These are phyloP conservation scores for Sebastes miniatus DNA, from an alignment of 2,797 vertebrate genomes.

Conservation along the genomic window DNA sequence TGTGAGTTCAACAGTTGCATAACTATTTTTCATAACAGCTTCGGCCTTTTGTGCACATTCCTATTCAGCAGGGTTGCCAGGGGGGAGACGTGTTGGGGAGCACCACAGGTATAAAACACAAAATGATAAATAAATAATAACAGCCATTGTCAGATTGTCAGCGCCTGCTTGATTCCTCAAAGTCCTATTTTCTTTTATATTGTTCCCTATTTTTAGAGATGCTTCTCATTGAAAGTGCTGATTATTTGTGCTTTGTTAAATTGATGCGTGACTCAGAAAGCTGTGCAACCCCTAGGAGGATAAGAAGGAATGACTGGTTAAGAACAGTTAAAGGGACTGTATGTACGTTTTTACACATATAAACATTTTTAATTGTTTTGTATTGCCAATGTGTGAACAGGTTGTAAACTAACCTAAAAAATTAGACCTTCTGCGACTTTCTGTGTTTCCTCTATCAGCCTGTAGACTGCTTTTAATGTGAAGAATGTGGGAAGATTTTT, in stretches of 20 bases:
- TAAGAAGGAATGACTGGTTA: not conserved
- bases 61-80: constrained; percentile 7
- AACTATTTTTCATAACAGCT: constrained; percentile 33
- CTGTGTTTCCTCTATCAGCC: too few relatives aligned
- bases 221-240: not conserved
- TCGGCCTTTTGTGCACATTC: not conserved
- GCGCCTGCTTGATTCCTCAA: not conserved
- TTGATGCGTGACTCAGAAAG: not conserved
- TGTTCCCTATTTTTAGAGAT: not conserved
- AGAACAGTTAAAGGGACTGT: not conserved
- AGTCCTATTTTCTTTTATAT: not conserved
- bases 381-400: too few relatives aligned
- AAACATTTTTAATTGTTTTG: too few relatives aligned
- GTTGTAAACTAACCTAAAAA: too few relatives aligned
- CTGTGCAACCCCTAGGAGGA: not conserved
- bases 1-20: constrained; percentile 31
- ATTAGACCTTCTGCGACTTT: too few relatives aligned
- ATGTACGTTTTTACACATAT: too few relatives aligned
- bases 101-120: constrained; percentile 2
- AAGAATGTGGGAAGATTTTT: too few relatives aligned
- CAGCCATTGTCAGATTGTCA: constrained; percentile 15
- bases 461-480: too few relatives aligned
- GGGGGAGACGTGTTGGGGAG: not conserved
- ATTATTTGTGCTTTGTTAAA: constrained; percentile 14
- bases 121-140: constrained; percentile 12